A percentile compares a stretch with the other conserved stretches of the same genome.
Evolutionary conservation across 2,888 invertebrate genomes (phyloP).

Genomic region (Lingula anatina): DNA sequence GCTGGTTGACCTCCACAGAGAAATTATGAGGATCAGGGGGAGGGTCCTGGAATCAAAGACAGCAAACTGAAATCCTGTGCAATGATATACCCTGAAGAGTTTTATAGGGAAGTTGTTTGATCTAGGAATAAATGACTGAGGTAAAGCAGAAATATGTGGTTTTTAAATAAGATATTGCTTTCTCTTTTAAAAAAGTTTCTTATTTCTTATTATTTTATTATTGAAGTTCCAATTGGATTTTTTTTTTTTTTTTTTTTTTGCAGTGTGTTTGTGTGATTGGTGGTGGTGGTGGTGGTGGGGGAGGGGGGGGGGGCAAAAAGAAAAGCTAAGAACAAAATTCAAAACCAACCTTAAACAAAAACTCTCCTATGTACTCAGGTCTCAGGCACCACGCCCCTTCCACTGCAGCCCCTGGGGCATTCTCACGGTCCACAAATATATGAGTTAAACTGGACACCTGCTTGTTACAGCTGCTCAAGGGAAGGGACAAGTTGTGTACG

Average conservation of each 20-base stretch:
- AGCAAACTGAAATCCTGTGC: not conserved
- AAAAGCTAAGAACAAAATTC: no score
- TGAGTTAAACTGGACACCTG: conserved; percentile 25
- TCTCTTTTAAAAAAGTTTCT: no score
- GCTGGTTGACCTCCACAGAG: conserved; percentile 9
- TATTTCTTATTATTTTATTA: no score
- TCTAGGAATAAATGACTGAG: no score
- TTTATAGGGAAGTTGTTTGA: no score
- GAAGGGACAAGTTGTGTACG: conserved; percentile 23
- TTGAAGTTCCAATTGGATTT: no score
- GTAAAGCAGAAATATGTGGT: no score
- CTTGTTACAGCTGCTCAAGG: conserved; percentile 19
- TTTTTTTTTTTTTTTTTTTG: no score
- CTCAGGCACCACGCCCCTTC: conserved; percentile 30
- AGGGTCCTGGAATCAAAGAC: conserved; percentile 18
- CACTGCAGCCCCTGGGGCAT: conserved; percentile 10
- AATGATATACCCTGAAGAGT: no score
- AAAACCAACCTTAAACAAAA: conserved; percentile 26
- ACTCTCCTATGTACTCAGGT: conserved; percentile 37
- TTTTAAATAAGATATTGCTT: no score
- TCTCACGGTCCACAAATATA: conserved; percentile 24
- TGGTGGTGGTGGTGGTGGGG: not conserved
- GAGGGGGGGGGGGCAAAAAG: not conserved
- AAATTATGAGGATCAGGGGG: conserved; percentile 27
- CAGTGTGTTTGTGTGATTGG: not conserved